These are phyloP conservation scores for Meiosimyza platycephala DNA, from an alignment of 2,888 invertebrate species.

Conservation along the genomic window DNA sequence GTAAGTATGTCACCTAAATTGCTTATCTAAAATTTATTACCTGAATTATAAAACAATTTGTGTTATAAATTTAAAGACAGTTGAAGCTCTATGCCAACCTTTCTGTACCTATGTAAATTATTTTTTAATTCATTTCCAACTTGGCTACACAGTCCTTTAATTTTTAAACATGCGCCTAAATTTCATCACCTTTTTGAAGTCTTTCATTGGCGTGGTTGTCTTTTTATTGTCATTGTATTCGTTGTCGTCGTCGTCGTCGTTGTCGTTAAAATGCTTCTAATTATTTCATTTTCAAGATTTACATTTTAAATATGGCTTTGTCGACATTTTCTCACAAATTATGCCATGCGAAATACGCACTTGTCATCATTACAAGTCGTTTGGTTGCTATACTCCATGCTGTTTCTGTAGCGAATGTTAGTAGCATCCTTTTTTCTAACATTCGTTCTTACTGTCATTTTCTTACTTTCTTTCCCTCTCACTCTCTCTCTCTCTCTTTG, in stretches of 20 bases:
- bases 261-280: constrained; percentile 48
- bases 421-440: background rate
- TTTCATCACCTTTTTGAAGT: background rate
- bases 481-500: constrained; percentile 47
- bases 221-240: background rate
- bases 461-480: constrained; percentile 40
- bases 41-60: too few relatives aligned
- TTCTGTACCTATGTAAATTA: too few relatives aligned
- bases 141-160: background rate
- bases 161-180: background rate
- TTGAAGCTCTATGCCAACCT: too few relatives aligned
- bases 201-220: too few relatives aligned
- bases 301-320: constrained; percentile 61
- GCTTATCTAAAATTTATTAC: too few relatives aligned
- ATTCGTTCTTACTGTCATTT: constrained; percentile 21
- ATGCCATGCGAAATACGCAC: constrained; percentile 45
- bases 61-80: too few relatives aligned
- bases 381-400: background rate
- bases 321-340: constrained; percentile 52
- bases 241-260: background rate
- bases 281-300: constrained; percentile 64
- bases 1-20: too few relatives aligned
- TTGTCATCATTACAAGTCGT: constrained; percentile 33
- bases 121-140: too few relatives aligned
- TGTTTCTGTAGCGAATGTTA: background rate